A percentile compares a stretch with the other conserved stretches of the same genome.
Evolutionary conservation across 2,113 vertebrate species (phyloP).

Genomic region (Sitta europaea): DNA sequence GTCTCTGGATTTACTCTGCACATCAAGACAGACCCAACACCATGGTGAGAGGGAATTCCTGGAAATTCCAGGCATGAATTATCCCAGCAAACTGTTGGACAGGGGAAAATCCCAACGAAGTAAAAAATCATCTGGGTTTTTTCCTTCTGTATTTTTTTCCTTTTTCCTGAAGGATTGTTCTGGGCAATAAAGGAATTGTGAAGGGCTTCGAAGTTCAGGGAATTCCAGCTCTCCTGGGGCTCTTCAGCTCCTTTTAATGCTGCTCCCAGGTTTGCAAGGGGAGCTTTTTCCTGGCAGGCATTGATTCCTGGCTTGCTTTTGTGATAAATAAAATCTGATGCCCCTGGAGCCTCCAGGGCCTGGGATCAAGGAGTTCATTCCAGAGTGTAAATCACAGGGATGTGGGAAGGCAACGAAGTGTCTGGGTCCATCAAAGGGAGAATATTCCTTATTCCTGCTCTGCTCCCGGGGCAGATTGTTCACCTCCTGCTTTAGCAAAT

Average conservation of each 20-base stretch:
- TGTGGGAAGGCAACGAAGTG: neutral
- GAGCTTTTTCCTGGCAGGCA: neutral
- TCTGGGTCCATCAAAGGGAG: neutral
- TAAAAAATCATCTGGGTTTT: neutral
- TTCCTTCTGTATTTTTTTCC: rapidly evolving
- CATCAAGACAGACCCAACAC: neutral
- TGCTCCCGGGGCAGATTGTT: neutral
- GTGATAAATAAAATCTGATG: conserved; percentile 1
- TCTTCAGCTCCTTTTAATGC: neutral
- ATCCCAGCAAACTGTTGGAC: neutral
- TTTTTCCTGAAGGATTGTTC: neutral
- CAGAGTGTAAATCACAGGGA: neutral
- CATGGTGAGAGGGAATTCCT: rapidly evolving
- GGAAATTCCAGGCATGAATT: neutral
- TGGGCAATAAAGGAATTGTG: neutral
- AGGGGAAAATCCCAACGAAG: neutral
- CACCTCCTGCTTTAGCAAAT: neutral
- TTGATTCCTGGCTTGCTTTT: neutral
- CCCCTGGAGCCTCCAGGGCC: neutral
- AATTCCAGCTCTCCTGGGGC: neutral
- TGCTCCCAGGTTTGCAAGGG: neutral
- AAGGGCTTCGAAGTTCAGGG: neutral
- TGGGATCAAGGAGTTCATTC: neutral
- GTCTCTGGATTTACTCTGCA: neutral
- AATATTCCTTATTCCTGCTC: neutral